Conservation (phyloP, 2,888 invertebrate species). For the Dendrolimus houi region DNA sequence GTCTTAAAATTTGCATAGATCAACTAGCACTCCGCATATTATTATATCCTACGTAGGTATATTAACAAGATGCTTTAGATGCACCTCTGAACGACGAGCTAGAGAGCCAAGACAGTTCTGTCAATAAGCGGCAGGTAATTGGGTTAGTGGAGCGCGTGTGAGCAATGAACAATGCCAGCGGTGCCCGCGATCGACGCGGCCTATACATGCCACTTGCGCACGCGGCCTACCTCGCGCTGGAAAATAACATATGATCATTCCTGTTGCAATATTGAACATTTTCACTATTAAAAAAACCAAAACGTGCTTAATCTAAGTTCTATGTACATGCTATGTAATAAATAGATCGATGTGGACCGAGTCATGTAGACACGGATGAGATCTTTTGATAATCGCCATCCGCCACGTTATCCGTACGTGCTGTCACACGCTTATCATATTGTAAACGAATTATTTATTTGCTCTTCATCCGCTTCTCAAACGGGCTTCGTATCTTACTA, state of each 20-base stretch:
- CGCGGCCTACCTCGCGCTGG: conserved; percentile 7
- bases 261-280: background rate
- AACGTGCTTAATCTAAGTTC: background rate
- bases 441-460: conserved; percentile 1
- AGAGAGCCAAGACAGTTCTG: conserved; percentile 65
- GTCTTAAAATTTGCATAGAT: too few relatives aligned
- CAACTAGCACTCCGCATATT: too few relatives aligned
- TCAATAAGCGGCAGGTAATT: conserved; percentile 65
- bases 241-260: background rate
- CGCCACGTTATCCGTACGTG: conserved; percentile 38
- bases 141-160: conserved; percentile 65
- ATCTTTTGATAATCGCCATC: conserved; percentile 28
- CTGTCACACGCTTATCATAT: conserved; percentile 37
- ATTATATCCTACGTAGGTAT: too few relatives aligned
- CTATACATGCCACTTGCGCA: conserved; percentile 23
- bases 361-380: conserved; percentile 16
- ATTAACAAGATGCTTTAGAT: conserved; percentile 6
- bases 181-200: conserved; percentile 24
- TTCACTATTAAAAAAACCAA: background rate
- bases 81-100: conserved; percentile 36
- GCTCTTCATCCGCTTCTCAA: background rate
- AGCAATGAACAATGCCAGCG: conserved; percentile 49
- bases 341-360: background rate
- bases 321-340: background rate
- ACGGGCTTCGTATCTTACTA: background rate